phyloP scores from a whole-genome alignment of 2,797 vertebrate genomes.

The Argya squamiceps region DNA sequence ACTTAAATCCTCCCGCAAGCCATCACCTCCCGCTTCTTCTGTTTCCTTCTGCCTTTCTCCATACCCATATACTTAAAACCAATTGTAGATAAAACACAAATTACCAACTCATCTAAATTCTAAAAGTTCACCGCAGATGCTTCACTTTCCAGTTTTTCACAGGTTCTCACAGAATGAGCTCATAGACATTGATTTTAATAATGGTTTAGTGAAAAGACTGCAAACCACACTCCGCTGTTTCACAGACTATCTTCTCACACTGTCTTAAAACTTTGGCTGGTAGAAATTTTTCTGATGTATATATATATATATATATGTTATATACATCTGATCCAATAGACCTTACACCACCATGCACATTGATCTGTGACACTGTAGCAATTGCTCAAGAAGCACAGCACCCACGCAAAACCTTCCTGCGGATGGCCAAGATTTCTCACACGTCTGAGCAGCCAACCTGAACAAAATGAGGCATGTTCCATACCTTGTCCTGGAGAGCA shows the following conservation, averaged over 20 bases:
- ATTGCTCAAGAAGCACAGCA: not conserved
- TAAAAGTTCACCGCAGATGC: not conserved
- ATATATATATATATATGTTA: too few relatives aligned
- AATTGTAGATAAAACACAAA: not conserved
- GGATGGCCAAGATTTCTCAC: rapidly evolving
- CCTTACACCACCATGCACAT: rapidly evolving
- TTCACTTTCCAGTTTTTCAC: not conserved
- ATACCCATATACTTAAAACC: not conserved
- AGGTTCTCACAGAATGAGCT: not conserved
- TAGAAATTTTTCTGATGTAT: not conserved
- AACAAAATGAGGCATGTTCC: not conserved
- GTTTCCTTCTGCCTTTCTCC: not conserved
- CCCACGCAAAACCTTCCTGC: not conserved
- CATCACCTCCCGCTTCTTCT: not conserved
- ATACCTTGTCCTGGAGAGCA: not conserved
- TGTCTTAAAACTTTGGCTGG: not conserved
- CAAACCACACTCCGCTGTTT: not conserved
- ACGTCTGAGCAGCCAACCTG: not conserved
- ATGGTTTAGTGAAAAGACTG: not conserved
- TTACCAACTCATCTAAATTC: not conserved
- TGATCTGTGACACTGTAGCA: not conserved
- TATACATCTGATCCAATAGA: not conserved
- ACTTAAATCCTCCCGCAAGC: not conserved
- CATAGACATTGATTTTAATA: not conserved
- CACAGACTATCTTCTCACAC: not conserved